Conservation (phyloP, 1,140 invertebrate genomes). For the Maconellicoccus hirsutus region DNA sequence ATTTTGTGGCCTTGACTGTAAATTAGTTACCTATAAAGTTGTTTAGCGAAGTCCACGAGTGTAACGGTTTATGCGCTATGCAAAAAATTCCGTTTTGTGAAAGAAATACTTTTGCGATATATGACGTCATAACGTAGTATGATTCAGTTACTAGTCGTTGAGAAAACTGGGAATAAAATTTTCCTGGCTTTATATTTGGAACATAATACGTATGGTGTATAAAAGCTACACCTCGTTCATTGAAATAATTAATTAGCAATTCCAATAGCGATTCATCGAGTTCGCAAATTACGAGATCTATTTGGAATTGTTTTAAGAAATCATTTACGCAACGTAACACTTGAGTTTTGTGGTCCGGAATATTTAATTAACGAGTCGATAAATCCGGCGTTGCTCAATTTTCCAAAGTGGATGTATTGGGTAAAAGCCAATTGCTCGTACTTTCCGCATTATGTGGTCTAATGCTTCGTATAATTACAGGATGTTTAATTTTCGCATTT, state of each 20-base stretch:
- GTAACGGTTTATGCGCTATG: too few relatives aligned
- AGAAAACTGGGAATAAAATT: too few relatives aligned
- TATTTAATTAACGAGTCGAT: neutral
- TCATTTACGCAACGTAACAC: neutral
- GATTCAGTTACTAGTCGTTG: too few relatives aligned
- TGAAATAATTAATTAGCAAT: neutral
- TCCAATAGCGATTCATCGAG: neutral
- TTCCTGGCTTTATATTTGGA: too few relatives aligned
- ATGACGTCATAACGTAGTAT: too few relatives aligned
- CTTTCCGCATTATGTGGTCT: neutral
- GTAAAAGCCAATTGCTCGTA: neutral
- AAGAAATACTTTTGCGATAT: too few relatives aligned
- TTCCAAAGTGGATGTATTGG: neutral
- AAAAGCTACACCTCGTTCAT: neutral
- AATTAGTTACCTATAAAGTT: too few relatives aligned
- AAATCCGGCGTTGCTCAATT: neutral
- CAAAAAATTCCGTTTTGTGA: too few relatives aligned
- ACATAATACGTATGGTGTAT: too few relatives aligned
- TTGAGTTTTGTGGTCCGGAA: neutral
- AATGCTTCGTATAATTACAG: neutral
- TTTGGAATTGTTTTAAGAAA: constrained; percentile 9
- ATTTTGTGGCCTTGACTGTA: too few relatives aligned
- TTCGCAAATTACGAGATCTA: neutral
- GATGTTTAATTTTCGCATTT: too few relatives aligned
- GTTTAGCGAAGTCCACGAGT: too few relatives aligned